Evolutionary conservation across 2,113 vertebrate species (phyloP).

Genomic region (Haemorhous mexicanus): DNA sequence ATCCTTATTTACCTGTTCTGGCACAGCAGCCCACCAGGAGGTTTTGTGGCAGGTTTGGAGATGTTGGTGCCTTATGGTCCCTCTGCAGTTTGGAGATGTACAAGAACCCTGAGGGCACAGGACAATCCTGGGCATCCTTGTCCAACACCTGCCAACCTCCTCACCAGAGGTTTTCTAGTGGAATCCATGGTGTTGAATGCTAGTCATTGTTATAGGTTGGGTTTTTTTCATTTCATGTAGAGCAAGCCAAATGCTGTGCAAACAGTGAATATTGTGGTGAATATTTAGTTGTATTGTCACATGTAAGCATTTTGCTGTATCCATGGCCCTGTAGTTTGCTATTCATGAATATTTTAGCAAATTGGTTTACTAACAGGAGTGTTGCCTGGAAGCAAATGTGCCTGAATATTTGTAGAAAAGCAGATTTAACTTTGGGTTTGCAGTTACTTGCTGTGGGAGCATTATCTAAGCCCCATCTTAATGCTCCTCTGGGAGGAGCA

Average conservation of each 20-base stretch:
- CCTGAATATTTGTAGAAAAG: constrained; percentile 9
- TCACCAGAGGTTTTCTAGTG: neutral
- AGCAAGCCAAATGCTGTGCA: neutral
- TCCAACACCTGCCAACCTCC: accelerated
- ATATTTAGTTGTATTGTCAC: neutral
- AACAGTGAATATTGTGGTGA: neutral
- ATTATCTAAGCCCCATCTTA: neutral
- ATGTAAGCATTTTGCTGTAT: neutral
- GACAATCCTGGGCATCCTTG: neutral
- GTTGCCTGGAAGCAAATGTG: constrained; percentile 36
- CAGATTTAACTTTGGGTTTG: neutral
- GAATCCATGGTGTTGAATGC: neutral
- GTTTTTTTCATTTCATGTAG: neutral
- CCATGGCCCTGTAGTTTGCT: neutral
- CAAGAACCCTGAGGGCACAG: accelerated
- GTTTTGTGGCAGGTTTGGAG: neutral
- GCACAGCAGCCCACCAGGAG: neutral
- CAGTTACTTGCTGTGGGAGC: neutral
- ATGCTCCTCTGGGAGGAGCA: neutral
- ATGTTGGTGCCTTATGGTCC: neutral
- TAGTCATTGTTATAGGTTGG: accelerated
- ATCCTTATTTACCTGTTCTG: neutral
- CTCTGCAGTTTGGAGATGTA: neutral
- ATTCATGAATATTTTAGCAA: constrained; percentile 54
- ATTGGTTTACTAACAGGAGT: constrained; percentile 24